These are phyloP conservation scores for Falco berigora DNA, from an alignment of 2,797 vertebrate species.

Conservation along the genomic window DNA sequence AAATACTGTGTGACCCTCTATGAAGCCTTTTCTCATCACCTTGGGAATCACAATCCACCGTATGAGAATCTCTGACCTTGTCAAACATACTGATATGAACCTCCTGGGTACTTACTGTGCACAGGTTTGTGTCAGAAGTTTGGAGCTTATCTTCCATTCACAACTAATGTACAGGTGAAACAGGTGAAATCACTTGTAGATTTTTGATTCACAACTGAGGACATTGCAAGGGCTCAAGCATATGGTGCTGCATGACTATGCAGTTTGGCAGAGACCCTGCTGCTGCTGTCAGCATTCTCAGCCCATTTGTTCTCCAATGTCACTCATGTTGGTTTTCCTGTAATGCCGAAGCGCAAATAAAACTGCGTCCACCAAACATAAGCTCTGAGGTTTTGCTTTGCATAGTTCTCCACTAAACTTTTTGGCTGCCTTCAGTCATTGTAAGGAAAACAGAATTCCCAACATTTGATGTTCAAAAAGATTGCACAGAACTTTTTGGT, in stretches of 20 bases:
- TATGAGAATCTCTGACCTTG: neutral
- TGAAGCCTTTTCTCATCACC: neutral
- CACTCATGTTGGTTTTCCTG: neutral
- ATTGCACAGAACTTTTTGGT: neutral
- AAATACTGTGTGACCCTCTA: neutral
- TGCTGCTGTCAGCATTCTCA: neutral
- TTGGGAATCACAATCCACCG: neutral
- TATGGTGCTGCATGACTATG: accelerated
- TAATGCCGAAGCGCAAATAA: neutral
- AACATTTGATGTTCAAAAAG: neutral
- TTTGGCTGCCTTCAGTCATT: neutral
- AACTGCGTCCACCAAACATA: neutral
- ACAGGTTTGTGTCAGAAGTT: neutral
- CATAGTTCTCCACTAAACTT: neutral
- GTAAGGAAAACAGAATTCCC: neutral
- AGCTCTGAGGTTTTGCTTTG: neutral
- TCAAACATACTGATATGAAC: neutral
- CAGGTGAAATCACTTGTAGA: neutral
- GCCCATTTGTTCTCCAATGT: neutral
- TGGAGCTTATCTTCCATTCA: neutral
- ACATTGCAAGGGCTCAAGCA: neutral
- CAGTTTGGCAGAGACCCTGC: neutral
- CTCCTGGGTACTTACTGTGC: neutral
- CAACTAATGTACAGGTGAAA: neutral
- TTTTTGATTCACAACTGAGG: neutral